Conservation (phyloP, 2,797 vertebrate species). For the Zonotrichia albicollis region DNA sequence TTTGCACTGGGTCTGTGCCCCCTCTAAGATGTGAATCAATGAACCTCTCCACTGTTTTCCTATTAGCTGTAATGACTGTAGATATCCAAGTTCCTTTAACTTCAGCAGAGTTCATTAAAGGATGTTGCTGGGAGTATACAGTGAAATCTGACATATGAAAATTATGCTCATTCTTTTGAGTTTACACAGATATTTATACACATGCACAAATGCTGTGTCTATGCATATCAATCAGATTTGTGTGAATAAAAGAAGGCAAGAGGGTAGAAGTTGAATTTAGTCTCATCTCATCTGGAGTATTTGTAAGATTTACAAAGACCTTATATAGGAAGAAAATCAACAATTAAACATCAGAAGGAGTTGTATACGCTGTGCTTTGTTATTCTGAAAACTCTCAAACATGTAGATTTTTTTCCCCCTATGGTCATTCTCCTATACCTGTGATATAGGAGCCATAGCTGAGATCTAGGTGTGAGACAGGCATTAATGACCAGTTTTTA, state of each 20-base stretch:
- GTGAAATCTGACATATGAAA: not conserved
- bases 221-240: not conserved
- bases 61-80: not conserved
- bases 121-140: not conserved
- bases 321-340: not conserved
- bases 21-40: not conserved
- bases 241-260: not conserved
- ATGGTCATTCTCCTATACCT: not conserved
- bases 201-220: not conserved
- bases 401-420: not conserved
- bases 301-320: not conserved
- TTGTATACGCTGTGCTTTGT: not conserved
- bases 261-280: not conserved
- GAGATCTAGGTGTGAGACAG: not conserved
- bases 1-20: not conserved
- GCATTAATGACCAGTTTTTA: not conserved
- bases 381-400: not conserved
- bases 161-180: not conserved
- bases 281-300: not conserved
- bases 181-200: not conserved
- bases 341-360: not conserved
- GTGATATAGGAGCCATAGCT: not conserved
- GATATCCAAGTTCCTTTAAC: not conserved
- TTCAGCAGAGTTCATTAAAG: not conserved
- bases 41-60: not conserved